Evolutionary conservation across 2,113 vertebrate species (phyloP), one percentile per base, ranked within the genome.

Genomic region (rabbit (Oryctolagus cuniculus)): DNA sequence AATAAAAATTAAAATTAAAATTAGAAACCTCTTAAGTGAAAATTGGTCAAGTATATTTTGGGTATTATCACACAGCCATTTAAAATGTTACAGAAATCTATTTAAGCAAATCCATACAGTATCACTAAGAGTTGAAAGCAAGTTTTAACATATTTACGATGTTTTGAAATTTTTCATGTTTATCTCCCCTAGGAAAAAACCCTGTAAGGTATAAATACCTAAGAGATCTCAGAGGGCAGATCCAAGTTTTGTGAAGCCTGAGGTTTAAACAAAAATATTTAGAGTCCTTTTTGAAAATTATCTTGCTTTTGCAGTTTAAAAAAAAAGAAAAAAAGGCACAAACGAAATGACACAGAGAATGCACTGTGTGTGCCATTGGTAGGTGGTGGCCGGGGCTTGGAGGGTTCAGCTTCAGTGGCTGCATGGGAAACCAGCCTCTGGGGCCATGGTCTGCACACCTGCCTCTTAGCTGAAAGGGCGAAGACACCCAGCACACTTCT

Each of bases 31-130:
- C 64, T 66, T 27, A 49, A 95, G 44, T 49, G 22, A 84, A 75
- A n/a, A 44, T 24, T 63, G 78, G 72, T 64, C 36, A 25, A 70
- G 49, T 73, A 1, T 92, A 34, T 92, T 93, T 90, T 22, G 49
- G 17, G 55, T 78, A 34, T 24, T 81, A 38, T 81, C 69, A 17
- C 5, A 73, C 16, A 89, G 25, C 9, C 49, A 74, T 63, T 94
- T 94, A 93, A 92, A 87, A 85, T 79, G 66, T 75, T 87, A 34
- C 53, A 87, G 70, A 69, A 85, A 90, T 93, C 72, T 92, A 16
- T 34, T 79, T 75, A 88, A 86, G 16, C 31, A 36, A 16, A 66
- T 72, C 85, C 36, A 16, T 69, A 21, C 81, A 12, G 70, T 91
- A n/a, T 63, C 82, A 73, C 34, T 88, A 81, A 81, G 51, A 58